Evolutionary conservation across 2,113 vertebrate species (phyloP).

Genomic region (Urocitellus parryii): DNA sequence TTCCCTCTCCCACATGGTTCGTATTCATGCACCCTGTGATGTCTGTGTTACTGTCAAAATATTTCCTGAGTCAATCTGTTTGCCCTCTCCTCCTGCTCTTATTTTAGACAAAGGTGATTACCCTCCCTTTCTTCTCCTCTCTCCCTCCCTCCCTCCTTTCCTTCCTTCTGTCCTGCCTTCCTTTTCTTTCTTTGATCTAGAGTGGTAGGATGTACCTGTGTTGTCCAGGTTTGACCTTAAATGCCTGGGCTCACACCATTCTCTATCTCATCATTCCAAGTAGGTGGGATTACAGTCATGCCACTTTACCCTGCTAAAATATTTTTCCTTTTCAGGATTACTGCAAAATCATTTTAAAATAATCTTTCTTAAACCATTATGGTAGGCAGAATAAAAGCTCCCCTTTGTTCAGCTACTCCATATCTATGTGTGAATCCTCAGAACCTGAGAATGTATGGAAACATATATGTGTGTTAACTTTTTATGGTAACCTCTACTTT

Average conservation of each 20-base stretch:
- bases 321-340: neutral
- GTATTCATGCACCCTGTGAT: neutral
- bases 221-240: neutral
- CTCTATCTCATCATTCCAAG: neutral
- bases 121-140: too few relatives aligned
- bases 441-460: neutral
- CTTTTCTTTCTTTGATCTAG: neutral
- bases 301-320: neutral
- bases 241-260: neutral
- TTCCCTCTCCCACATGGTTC: neutral
- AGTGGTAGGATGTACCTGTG: neutral
- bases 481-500: neutral
- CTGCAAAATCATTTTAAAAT: neutral
- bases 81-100: neutral
- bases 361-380: neutral
- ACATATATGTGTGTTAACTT: neutral
- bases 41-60: neutral
- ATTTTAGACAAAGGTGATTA: neutral
- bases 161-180: neutral
- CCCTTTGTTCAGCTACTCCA: too few relatives aligned
- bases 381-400: neutral
- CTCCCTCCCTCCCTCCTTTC: too few relatives aligned
- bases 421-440: neutral
- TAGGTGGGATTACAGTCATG: neutral
- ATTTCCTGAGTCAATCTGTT: neutral